Conservation (phyloP, 2,888 invertebrate genomes). For the Polydrusus tereticollis region DNA sequence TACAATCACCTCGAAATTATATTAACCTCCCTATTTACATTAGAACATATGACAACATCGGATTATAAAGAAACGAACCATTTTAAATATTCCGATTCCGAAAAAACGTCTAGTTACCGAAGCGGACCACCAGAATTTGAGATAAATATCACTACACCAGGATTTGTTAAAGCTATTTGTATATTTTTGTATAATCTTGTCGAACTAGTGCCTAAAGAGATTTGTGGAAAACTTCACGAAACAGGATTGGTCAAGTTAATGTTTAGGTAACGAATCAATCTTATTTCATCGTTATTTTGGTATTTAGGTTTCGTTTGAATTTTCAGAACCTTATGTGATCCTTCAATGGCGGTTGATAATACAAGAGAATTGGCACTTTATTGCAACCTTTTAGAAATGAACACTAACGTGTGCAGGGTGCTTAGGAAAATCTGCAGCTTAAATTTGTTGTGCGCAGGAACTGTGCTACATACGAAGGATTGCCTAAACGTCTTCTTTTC, state of each 20-base stretch:
- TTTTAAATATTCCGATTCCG: conserved; percentile 16
- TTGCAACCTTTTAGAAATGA: conserved; percentile 69
- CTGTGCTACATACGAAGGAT: conserved; percentile 68
- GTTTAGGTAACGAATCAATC: conserved; percentile 63
- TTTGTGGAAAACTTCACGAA: conserved; percentile 66
- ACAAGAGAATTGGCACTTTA: conserved; percentile 66
- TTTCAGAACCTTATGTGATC: conserved; percentile 65
- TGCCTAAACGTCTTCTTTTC: conserved; percentile 66
- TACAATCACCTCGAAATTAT: conserved; percentile 58
- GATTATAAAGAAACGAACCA: neutral
- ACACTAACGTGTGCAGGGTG: conserved; percentile 66
- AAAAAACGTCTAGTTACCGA: conserved; percentile 35
- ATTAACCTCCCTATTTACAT: conserved; percentile 56
- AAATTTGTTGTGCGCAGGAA: conserved; percentile 64
- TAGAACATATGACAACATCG: conserved; percentile 27
- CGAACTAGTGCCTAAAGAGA: conserved; percentile 64
- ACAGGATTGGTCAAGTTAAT: conserved; percentile 68
- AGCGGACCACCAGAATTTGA: conserved; percentile 27
- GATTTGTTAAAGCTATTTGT: conserved; percentile 66
- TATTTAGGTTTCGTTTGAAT: conserved; percentile 6
- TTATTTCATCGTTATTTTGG: neutral
- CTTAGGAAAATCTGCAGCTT: conserved; percentile 65
- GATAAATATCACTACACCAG: conserved; percentile 65
- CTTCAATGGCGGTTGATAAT: conserved; percentile 62
- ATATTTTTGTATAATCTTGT: conserved; percentile 68